Base-by-base conservation (phyloP, 2,888 invertebrate species). In the Anorthoa munda region DNA sequence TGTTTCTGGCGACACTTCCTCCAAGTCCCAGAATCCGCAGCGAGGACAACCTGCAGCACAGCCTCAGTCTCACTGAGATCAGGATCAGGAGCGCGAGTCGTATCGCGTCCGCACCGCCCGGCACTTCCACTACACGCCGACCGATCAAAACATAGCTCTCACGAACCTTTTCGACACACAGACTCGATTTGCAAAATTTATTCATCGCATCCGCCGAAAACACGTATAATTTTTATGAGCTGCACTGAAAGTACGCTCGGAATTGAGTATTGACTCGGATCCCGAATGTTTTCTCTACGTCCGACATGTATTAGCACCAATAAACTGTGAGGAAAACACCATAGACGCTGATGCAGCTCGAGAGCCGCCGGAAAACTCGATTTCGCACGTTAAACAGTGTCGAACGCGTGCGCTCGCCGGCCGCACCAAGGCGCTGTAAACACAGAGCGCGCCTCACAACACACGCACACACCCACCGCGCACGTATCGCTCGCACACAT, bases 331-430 rank as follows among this genome's bases (percentile, higher is more conserved):
- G 92, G 90, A 92, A 93, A 94, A 95, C 95, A 95, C 95, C 92
- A 94, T 92, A 89, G 90, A 92, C 91, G 91, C 89, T 92, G 89
- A 88, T 91, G 90, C 91, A 90, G 92, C 89, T 90, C 91, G 90
- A 90, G 88, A 91, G 90, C 91, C 91, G 92, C 91, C 94, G 94
- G 95, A 92, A 95, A 95, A 95, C 91, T 94, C 92, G 90, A 90
- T 91, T 91, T 92, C 90, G 91, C 91, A 90, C 91, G 89, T 88
- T 87, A 90, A 92, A 93, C 93, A 83, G 86, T 82, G 92, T 93
- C 87, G 91, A 97, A 97, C 97, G 97, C 96, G 98, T 97, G 93
- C 97, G 98, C 92, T 94, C 94, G 88, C 96, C 97, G 93, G 97
- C 97, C 89, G 92, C 92, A 91, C 91, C 91, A 95, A 96, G 92